Base-by-base conservation (phyloP, 2,888 invertebrate genomes). In the Lottia gigantea region DNA sequence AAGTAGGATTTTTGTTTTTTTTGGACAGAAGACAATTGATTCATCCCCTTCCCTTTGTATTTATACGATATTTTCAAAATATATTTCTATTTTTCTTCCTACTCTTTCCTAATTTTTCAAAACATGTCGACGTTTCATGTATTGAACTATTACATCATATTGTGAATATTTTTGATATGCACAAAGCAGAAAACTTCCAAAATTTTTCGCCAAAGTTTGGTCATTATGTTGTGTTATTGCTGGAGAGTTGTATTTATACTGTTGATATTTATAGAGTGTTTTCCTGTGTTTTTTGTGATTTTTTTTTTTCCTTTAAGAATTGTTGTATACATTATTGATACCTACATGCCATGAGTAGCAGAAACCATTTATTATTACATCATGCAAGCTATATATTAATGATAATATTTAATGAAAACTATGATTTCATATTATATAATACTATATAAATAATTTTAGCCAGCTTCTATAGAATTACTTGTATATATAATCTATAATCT, bases 121-220 rank as follows among this genome's bases (percentile, higher is more conserved):
- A 55, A 55, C 23, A 23, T 55, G 49, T 55, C 19, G 15, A 55
- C 15, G 11, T 55, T 55, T 55, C 55, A 55, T 55, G 23, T 55
- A 14, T 55, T 55, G n/a, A 55, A 23, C 19, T 55, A 55, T 55
- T 55, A 23, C 23, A 23, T 55, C 55, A 55, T 23, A 23, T 19
- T 55, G 23, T 55, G 55, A 55, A 23, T 74, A 74, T 74, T 74
- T 74, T 74, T 74, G 74, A 74, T 74, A 74, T 72, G 74, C 72
- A 72, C 68, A 66, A 68, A 72, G 68, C 72, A 61, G 65, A 26
- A 55, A 31, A 61, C 68, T 63, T 64, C 68, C 68, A 63, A 49
- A 46, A 46, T 23, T 68, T 46, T 40, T 40, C 40, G 68, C 63
- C 64, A 63, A 68, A 68, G 68, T 68, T 23, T 55, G 55, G 55